Conservation (phyloP, 1,140 invertebrate genomes). For the Ceratosolen fusciceps region DNA sequence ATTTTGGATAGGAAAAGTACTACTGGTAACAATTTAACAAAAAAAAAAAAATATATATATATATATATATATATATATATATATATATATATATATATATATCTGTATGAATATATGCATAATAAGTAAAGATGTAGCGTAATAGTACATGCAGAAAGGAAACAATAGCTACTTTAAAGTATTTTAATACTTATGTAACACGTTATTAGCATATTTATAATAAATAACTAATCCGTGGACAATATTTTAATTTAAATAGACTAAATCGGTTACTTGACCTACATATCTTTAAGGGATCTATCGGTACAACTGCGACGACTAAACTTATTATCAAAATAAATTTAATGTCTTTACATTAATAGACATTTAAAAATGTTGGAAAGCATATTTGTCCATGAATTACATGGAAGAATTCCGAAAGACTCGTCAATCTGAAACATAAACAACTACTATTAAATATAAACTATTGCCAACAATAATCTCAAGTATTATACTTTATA, state of each 20-base stretch:
- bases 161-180: slow-evolving; percentile 7
- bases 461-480: too few species aligned
- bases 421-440: too few species aligned
- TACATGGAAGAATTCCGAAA: too few species aligned
- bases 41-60: background rate
- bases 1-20: slow-evolving; percentile 25
- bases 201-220: background rate
- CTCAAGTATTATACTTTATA: too few species aligned
- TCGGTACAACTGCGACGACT: too few species aligned
- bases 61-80: background rate
- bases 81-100: too few species aligned
- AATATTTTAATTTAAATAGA: background rate
- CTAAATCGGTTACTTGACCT: background rate
- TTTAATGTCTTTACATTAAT: background rate
- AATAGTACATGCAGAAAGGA: background rate
- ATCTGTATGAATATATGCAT: too few species aligned
- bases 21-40: slow-evolving; percentile 36
- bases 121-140: background rate
- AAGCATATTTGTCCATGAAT: too few species aligned
- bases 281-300: too few species aligned
- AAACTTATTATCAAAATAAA: too few species aligned
- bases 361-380: too few species aligned
- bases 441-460: too few species aligned
- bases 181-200: background rate
- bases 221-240: background rate